A percentile compares a stretch with the other conserved stretches of the same genome.
Evolutionary conservation across 2,113 vertebrate genomes (phyloP).

Genomic region (Pedetes capensis): DNA sequence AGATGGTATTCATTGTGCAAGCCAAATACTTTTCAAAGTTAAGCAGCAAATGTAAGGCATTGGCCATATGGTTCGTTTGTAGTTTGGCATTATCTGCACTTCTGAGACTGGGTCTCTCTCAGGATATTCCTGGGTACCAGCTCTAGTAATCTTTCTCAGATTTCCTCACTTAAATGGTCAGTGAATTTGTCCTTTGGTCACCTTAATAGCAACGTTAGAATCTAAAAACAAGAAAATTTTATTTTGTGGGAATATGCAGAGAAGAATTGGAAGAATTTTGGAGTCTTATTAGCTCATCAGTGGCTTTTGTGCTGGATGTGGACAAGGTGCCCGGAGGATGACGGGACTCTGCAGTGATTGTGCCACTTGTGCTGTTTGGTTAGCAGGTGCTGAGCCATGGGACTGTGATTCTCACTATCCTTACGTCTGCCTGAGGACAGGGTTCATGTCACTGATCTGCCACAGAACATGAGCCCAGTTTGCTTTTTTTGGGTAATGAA

Average conservation of each 20-base stretch:
- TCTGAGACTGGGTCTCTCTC: not conserved
- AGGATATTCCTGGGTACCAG: not conserved
- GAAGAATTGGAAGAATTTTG: not conserved
- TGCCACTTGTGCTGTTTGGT: not conserved
- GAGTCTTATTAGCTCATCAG: not conserved
- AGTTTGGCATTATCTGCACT: not conserved
- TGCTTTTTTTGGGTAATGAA: not conserved
- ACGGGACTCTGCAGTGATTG: not conserved
- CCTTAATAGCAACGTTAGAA: not conserved
- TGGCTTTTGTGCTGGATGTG: not conserved
- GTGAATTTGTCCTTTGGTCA: not conserved
- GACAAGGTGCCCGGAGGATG: not conserved
- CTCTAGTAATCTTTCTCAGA: not conserved
- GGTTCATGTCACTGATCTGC: not conserved
- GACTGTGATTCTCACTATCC: not conserved
- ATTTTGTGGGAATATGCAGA: not conserved
- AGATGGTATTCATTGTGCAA: not conserved
- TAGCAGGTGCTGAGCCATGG: not conserved
- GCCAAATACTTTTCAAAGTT: slow-evolving; percentile 8
- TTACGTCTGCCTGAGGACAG: not conserved
- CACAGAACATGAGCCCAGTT: not conserved
- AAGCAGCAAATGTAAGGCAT: not conserved
- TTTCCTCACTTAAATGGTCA: not conserved
- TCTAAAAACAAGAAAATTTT: not conserved
- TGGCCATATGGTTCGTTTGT: not conserved